Percentiles rank a stretch among this genome's conserved stretches.
Evolutionary conservation across 2,888 invertebrate genomes (phyloP).

Genomic region (Lasiommata megera): DNA sequence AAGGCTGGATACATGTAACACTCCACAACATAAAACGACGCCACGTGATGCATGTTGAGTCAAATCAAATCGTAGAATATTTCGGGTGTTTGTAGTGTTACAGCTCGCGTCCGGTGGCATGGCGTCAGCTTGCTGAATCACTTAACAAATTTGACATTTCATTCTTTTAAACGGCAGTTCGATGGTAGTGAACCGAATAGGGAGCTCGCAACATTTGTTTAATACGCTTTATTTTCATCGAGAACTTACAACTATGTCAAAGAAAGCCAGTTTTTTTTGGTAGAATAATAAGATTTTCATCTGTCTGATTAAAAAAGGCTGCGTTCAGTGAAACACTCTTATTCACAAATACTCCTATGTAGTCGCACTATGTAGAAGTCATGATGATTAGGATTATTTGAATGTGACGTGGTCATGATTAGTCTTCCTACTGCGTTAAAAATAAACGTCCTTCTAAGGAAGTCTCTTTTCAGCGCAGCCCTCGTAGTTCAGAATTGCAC

Average conservation of each 20-base stretch:
- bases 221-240: slow-evolving; percentile 18
- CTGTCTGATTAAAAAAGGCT: neutral
- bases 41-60: too few relatives aligned
- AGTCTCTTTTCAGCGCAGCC: neutral
- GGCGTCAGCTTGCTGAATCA: too few relatives aligned
- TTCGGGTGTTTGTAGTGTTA: too few relatives aligned
- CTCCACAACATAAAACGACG: too few relatives aligned
- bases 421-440: neutral
- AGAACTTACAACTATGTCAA: slow-evolving; percentile 4
- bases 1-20: too few relatives aligned
- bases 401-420: neutral
- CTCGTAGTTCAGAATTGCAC: slow-evolving; percentile 20
- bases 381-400: neutral
- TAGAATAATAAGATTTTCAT: slow-evolving; percentile 13
- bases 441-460: neutral
- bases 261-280: slow-evolving; percentile 19
- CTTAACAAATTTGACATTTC: too few relatives aligned
- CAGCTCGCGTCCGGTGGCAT: too few relatives aligned
- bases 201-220: slow-evolving; percentile 67
- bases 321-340: neutral
- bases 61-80: too few relatives aligned
- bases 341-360: neutral
- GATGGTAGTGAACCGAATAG: slow-evolving; percentile 22
- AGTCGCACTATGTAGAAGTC: neutral
- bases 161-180: neutral